phyloP scores from a whole-genome alignment of 2,797 vertebrate species.

The Anguilla pacifica region DNA sequence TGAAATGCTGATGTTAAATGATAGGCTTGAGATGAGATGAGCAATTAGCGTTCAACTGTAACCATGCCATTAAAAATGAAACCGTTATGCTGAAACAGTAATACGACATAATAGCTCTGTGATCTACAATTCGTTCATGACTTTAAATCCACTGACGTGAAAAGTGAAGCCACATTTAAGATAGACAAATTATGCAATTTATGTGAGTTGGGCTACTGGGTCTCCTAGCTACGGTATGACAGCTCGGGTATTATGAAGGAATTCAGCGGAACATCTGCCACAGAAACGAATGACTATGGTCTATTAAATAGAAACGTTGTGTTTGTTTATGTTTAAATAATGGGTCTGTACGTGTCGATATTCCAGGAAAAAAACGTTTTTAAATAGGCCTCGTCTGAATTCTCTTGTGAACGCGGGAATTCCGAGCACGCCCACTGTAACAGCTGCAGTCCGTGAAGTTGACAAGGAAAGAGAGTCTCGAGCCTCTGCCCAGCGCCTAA shows the following conservation, averaged over 20 bases:
- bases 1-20: not conserved
- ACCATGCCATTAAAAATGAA: not conserved
- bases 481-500: not conserved
- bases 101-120: not conserved
- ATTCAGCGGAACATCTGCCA: not conserved
- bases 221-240: not conserved
- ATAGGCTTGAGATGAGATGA: not conserved
- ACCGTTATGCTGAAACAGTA: not conserved
- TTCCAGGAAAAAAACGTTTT: not conserved
- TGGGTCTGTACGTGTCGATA: not conserved
- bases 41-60: not conserved
- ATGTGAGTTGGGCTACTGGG: not conserved
- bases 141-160: not conserved
- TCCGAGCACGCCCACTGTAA: not conserved
- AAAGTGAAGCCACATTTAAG: not conserved
- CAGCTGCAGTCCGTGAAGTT: not conserved
- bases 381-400: not conserved
- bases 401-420: not conserved
- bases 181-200: not conserved
- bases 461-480: not conserved
- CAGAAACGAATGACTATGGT: not conserved
- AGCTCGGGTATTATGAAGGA: not conserved
- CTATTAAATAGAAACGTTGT: not conserved
- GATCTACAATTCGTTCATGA: not conserved
- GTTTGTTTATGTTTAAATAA: not conserved